Base-by-base conservation (phyloP, 92 coral and sea anemone species). In the Siderastrea radians region DNA sequence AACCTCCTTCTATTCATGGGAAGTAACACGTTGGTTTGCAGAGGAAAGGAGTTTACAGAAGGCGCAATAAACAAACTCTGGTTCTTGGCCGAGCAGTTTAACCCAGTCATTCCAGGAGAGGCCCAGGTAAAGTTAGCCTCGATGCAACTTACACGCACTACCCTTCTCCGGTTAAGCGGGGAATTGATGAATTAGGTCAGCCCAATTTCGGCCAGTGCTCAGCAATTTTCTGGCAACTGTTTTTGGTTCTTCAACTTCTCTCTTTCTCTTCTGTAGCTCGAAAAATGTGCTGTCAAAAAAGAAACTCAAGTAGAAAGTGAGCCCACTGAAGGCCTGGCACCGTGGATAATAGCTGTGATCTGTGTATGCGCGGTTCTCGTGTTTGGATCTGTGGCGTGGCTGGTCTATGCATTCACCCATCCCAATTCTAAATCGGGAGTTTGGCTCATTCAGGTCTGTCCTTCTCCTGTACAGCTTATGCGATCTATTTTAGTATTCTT, bases 391-490 rank as follows among this genome's bases (percentile, higher is more conserved):
- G 54, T 44, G 50, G 55, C 85, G 57, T 68, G 85, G 77, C 45
- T 72, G 59, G 54, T 51, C 44, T 72, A 72, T 19, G 99, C 98
- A 8, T 94, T 94, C 81, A 82, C 85, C 17, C 97, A 96, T 84
- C 99, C 99, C 38, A 89, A 84, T 43, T 89, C 97, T 5, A 87
- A 82, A 26, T 93, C 98, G 52, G 99, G 99, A 60, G 88, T 96
- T 62, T 94, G 83, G 71, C 93, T 96, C 59, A 94, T 94, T 60
- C 83, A 88, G 93, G 99, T 96, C 79, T 65, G 89, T 19, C 14
- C 0, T 1, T 16, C 69, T 3, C 46, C 38, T 26, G 38, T 26
- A 26, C 38, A 26, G 38, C 38, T 26, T 26, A 26, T 26, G 38
- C 38, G 38, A 26, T 26, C 38, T 26, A 26, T 26, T 26, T 26